Percentiles rank a stretch among this genome's conserved stretches.
These are phyloP conservation scores for Heliocidaris tuberculata DNA, from an alignment of 35 echinoderm and acorn worm genomes.

Conservation along the genomic window DNA sequence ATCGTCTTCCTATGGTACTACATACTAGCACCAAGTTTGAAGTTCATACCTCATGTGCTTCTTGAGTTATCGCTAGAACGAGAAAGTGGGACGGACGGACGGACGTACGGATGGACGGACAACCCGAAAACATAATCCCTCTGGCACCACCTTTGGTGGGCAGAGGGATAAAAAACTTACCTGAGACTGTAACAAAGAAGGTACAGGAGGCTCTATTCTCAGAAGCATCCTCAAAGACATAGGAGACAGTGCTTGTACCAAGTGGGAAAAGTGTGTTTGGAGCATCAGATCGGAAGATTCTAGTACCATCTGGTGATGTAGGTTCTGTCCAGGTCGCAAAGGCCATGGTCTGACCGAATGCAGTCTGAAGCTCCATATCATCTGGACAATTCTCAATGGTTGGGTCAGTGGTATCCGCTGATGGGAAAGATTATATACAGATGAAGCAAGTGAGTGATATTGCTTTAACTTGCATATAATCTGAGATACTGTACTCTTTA, in stretches of 20 bases:
- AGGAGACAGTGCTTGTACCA: conserved; percentile 62
- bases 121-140: no score
- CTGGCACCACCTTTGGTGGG: no score
- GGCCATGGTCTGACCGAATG: conserved; percentile 42
- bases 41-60: no score
- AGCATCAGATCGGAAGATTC: conserved; percentile 37
- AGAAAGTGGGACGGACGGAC: no score
- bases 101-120: no score
- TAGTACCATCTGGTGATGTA: conserved; percentile 62
- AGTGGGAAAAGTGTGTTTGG: conserved; percentile 58
- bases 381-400: conserved; percentile 54
- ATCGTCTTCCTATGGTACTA: no score
- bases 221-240: conserved; percentile 66
- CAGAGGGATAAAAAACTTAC: neutral
- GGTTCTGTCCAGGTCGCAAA: conserved; percentile 66
- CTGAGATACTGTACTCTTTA: no score
- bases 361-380: conserved; percentile 29
- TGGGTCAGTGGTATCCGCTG: conserved; percentile 63
- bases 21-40: no score
- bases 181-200: conserved; percentile 61
- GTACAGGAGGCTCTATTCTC: conserved; percentile 56
- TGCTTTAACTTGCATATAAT: no score
- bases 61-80: no score
- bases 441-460: neutral
- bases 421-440: neutral